Base-by-base conservation (phyloP, 2,113 vertebrate species). In the Crotalus tigris region DNA sequence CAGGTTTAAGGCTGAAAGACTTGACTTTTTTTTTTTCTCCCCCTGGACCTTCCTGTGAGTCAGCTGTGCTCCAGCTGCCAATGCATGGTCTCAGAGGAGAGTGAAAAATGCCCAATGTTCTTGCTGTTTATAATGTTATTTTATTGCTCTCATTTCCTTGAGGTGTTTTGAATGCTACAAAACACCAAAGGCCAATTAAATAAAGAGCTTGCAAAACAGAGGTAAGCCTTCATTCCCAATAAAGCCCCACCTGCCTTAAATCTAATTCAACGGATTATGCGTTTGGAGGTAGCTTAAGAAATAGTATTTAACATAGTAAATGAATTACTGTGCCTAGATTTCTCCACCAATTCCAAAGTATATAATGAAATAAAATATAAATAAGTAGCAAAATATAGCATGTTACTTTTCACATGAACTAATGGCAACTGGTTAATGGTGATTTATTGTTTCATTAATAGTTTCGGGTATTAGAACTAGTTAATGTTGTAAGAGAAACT, bases 71-170 rank as follows among this genome's bases (percentile, higher is more conserved):
- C 64, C 53, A 53, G 5, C 33, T 57, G 53, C 44, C 55, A 64
- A 92, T 87, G 33, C 46, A 19, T 19, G 59, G 57, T 87, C 58
- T 24, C 9, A 17, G 44, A 46, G 24, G 26, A 64, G 46, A 23
- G 57, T 11, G 46, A n/a, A 49, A 15, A 88, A 61, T 13, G 39
- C 33, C 11, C 58, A 11, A 49, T 39, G 17, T 12, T 21, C 58
- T 88, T 46, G 54, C 44, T 46, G 75, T 86, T 92, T 88, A 58
- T 92, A 33, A 53, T 26, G 11, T 33, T 53, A 49, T 10, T 92
- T 92, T 64, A 92, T 88, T 64, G 85, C 85, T 88, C 91, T 92
- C 91, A 92, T 92, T 92, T 92, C 85, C 85, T 69, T 64, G 86
- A 24, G 58, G 91, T 53, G 1, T 64, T 39, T 39, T 88, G 85